Evolutionary conservation across 2,113 vertebrate genomes (phyloP).

Genomic region (Hystrix brachyura): DNA sequence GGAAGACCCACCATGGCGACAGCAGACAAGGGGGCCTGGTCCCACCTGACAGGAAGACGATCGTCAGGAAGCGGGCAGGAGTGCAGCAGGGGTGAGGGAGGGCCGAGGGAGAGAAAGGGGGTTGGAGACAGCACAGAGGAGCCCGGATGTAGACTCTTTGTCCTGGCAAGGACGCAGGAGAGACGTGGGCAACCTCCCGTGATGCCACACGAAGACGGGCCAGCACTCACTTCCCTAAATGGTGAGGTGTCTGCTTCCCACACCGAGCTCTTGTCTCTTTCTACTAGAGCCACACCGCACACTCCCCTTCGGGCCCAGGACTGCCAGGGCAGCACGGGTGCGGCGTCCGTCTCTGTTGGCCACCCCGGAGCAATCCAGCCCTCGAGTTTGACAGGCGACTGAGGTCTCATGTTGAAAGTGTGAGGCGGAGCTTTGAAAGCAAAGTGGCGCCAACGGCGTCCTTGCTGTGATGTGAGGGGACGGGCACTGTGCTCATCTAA

Average conservation of each 20-base stretch:
- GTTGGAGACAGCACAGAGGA: fast-evolving
- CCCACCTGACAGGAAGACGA: not conserved
- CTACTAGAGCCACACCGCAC: fast-evolving
- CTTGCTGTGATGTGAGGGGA: not conserved
- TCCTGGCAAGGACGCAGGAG: not conserved
- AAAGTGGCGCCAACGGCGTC: fast-evolving
- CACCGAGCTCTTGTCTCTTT: not conserved
- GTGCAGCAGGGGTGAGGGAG: fast-evolving
- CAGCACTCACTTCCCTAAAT: not conserved
- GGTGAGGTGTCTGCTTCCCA: not conserved
- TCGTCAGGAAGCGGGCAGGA: not conserved
- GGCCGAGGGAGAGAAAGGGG: fast-evolving
- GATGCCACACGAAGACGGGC: not conserved
- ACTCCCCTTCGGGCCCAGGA: not conserved
- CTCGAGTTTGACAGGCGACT: not conserved
- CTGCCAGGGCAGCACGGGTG: fast-evolving
- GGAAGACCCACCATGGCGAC: not conserved
- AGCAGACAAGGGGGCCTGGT: not conserved
- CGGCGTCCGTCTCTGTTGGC: fast-evolving
- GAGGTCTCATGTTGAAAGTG: fast-evolving
- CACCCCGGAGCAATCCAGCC: fast-evolving
- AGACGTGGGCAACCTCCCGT: not conserved
- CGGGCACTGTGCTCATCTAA: not conserved
- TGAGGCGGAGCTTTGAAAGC: not conserved
- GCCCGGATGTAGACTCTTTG: not conserved